phyloP scores from a whole-genome alignment of 2,888 invertebrate species.

The Labia minor region DNA sequence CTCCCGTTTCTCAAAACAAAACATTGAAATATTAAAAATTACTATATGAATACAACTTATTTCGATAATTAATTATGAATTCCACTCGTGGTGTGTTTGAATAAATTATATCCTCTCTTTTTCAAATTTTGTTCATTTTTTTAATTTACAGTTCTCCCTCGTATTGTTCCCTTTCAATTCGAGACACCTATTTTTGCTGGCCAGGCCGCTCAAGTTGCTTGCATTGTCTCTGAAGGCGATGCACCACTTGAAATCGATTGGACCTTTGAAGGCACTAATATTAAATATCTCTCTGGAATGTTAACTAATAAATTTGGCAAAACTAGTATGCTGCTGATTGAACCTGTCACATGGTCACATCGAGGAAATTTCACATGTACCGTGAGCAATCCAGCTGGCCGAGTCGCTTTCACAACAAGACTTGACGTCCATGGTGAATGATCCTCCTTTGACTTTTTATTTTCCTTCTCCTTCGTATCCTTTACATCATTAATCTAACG shows the following conservation, averaged over 20 bases:
- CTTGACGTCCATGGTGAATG: constrained; percentile 57
- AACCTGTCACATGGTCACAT: constrained; percentile 27
- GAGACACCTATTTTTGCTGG: constrained; percentile 29
- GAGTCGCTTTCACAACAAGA: constrained; percentile 46
- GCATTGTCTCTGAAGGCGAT: constrained; percentile 33
- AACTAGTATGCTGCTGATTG: constrained; percentile 28
- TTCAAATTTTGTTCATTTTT: neutral
- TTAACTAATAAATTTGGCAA: neutral
- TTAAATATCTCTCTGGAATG: neutral
- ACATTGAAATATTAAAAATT: no score
- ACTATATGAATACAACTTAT: no score
- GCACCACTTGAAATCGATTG: constrained; percentile 26
- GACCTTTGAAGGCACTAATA: neutral
- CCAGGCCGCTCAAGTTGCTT: constrained; percentile 31
- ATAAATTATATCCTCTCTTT: neutral
- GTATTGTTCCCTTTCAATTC: constrained; percentile 27
- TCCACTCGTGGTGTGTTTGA: no score
- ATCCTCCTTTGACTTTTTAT: neutral
- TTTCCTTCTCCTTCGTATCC: constrained; percentile 8
- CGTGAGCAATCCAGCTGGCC: constrained; percentile 52
- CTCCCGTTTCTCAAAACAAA: no score
- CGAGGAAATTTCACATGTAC: constrained; percentile 55
- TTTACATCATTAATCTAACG: neutral
- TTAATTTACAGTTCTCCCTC: constrained; percentile 20
- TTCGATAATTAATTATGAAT: no score